Evolutionary conservation across 2,113 vertebrate genomes (phyloP), one percentile per base, ranked within the genome.

Genomic region (Gavia stellata): DNA sequence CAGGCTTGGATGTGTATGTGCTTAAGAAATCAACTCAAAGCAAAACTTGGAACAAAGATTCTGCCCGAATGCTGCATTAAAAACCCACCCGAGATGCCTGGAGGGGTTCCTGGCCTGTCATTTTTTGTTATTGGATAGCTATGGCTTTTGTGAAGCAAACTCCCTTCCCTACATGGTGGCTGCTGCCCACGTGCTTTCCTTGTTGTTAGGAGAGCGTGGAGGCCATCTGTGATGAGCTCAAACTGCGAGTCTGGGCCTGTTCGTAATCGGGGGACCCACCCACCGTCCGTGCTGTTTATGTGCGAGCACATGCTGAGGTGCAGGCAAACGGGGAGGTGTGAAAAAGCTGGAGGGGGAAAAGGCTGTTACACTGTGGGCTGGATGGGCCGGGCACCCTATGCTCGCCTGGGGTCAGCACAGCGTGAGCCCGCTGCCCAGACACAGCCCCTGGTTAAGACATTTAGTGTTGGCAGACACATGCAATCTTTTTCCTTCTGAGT

Each of bases 11-110:
- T 93, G 88, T 91, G 91, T 90, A 58, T 87, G 66, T 81, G 66
- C 91, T 97, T 96, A 96, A 94, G 97, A 77, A 95, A 96, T 68
- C 66, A 59, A 44, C 28, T 79, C 47, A 61, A 75, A 92, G 81
- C 70, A 82, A 88, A 98, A 97, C 94, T 81, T 96, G 89, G 95
- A 96, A 94, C 96, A 95, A 97, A 97, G 74, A 95, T 97, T 89
- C 94, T 88, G 90, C 78, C 95, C 89, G 83, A 98, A 96, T 53
- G 93, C 90, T 93, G 81, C 96, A 89, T 97, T 95, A 96, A 96
- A 97, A 97, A 97, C 94, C 94, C 96, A 96, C 92, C 40, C 68
- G 73, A 89, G 90, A 82, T 14, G 80, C 95, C 88, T 94, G 91
- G 81, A 97, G 90, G 94, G 81, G 86, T 90, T 97, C 93, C 83